These are phyloP conservation scores for Chrysocyon brachyurus DNA, from an alignment of 2,797 vertebrate genomes.

Conservation along the genomic window DNA sequence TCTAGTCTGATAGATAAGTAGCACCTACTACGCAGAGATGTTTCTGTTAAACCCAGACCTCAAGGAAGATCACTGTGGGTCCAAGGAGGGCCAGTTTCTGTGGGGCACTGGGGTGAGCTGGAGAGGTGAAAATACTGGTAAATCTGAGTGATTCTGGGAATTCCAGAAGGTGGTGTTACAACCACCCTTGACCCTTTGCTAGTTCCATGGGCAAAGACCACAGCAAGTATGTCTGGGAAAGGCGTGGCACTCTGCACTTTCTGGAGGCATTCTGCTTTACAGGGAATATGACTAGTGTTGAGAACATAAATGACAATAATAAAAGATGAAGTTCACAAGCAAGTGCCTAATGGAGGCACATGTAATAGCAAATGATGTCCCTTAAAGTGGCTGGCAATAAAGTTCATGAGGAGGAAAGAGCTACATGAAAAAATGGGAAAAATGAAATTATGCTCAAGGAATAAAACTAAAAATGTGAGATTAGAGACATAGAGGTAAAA, in stretches of 20 bases:
- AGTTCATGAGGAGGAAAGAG: background rate
- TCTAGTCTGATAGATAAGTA: background rate
- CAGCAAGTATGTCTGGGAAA: background rate
- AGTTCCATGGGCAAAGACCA: background rate
- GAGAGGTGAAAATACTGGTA: background rate
- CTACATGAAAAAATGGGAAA: background rate
- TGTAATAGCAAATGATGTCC: background rate
- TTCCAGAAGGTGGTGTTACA: background rate
- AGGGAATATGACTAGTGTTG: no score
- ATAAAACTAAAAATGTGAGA: background rate
- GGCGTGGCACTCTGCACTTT: background rate
- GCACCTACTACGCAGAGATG: background rate
- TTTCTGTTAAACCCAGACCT: background rate
- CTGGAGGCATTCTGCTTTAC: background rate
- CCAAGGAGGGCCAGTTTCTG: background rate
- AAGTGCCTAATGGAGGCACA: background rate
- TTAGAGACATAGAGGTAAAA: background rate
- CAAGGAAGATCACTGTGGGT: background rate
- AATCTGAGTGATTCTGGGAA: background rate
- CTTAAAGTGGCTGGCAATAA: background rate
- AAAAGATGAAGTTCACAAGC: background rate
- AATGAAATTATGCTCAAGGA: background rate
- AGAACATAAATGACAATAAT: background rate
- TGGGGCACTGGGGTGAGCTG: background rate
- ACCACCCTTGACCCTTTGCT: background rate